phyloP scores from a whole-genome alignment of 2,113 vertebrate species.

The Dasypus novemcinctus region DNA sequence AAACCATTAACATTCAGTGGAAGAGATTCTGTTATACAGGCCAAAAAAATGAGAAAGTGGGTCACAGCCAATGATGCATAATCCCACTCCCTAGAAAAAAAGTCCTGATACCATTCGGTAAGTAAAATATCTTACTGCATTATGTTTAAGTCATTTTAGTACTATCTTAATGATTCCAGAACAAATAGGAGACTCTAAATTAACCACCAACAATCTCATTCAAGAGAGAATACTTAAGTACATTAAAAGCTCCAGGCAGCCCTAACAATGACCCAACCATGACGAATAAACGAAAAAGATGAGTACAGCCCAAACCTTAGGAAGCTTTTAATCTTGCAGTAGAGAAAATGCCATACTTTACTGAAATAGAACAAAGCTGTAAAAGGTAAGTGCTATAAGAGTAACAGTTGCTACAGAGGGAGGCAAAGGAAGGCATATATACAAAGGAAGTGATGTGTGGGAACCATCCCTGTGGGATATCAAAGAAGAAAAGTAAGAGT shows the following conservation, averaged over 20 bases:
- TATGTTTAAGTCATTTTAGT: not conserved
- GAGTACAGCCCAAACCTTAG: not conserved
- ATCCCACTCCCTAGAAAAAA: conserved; percentile 42
- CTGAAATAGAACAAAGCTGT: conserved; percentile 22
- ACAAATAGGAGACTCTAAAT: not conserved
- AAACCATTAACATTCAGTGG: conserved; percentile 56
- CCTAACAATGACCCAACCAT: not conserved
- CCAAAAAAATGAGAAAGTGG: conserved; percentile 52
- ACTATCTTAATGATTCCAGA: conserved; percentile 21
- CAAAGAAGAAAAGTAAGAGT: not conserved
- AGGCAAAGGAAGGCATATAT: conserved; percentile 6
- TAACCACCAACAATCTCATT: conserved; percentile 10
- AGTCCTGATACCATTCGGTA: conserved; percentile 28
- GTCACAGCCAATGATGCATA: conserved; percentile 15
- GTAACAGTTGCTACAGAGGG: not conserved
- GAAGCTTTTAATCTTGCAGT: not conserved
- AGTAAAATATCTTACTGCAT: conserved; percentile 4
- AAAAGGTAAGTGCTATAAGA: not conserved
- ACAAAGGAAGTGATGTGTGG: not conserved
- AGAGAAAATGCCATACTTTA: not conserved
- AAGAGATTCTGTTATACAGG: conserved; percentile 3
- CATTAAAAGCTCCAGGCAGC: not conserved
- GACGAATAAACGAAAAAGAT: conserved; percentile 19
- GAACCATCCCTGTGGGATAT: not conserved
- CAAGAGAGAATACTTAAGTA: conserved; percentile 40